Conservation (phyloP, 2,888 invertebrate genomes). For the Oxytorus armatus region DNA sequence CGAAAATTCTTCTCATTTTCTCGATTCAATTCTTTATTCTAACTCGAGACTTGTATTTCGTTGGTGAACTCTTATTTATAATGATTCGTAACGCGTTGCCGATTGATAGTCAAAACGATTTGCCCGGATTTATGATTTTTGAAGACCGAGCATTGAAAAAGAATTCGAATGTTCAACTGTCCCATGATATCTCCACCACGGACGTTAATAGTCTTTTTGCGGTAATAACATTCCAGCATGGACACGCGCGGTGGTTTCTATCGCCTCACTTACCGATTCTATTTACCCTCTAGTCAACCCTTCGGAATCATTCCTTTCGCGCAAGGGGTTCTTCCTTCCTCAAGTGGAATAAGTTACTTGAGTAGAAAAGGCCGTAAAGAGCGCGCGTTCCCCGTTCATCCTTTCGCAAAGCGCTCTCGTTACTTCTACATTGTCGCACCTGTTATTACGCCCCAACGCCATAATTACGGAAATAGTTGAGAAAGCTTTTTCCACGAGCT, state of each 20-base stretch:
- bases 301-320: constrained; percentile 46
- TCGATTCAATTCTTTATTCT: neutral
- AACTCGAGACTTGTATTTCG: too few species aligned
- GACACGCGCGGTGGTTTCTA: constrained; percentile 6
- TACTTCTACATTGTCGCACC: constrained; percentile 8
- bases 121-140: too few species aligned
- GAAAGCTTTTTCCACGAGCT: neutral
- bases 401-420: neutral
- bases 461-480: too few species aligned
- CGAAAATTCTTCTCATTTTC: neutral
- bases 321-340: constrained; percentile 11
- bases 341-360: constrained; percentile 49
- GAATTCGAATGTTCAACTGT: constrained; percentile 37
- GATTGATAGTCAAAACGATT: too few species aligned
- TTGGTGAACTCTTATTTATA: too few species aligned
- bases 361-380: constrained; percentile 20
- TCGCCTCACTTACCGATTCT: constrained; percentile 50
- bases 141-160: too few species aligned
- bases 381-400: constrained; percentile 6
- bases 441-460: neutral
- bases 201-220: constrained; percentile 38
- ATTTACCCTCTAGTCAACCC: constrained; percentile 49
- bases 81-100: too few species aligned
- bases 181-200: constrained; percentile 17
- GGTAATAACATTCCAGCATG: constrained; percentile 36